Percentiles rank a stretch among this genome's conserved stretches.
Conservation (phyloP, 2,888 invertebrate species). For the Serripes groenlandicus region DNA sequence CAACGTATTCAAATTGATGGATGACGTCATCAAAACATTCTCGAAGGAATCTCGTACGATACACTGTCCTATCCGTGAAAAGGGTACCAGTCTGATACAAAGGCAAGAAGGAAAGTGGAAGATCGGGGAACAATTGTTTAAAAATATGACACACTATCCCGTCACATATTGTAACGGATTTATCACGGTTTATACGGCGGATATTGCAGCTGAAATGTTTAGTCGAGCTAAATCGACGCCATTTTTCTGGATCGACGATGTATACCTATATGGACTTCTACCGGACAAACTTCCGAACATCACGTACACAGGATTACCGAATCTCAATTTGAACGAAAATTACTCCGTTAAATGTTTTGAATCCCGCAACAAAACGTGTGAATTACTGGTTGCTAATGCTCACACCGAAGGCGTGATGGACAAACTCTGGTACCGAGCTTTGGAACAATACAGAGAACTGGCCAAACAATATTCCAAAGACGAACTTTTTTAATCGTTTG, state of each 20-base stretch:
- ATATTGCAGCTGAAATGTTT: conserved; percentile 79
- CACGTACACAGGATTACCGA: conserved; percentile 89
- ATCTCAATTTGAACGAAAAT: conserved; percentile 92
- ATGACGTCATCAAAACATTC: conserved; percentile 69
- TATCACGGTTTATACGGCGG: conserved; percentile 76
- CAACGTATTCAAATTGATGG: conserved; percentile 76
- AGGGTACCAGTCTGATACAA: conserved; percentile 75
- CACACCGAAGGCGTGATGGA: conserved; percentile 69
- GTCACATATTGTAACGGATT: conserved; percentile 84
- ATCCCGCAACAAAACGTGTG: conserved; percentile 62
- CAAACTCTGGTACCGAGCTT: conserved; percentile 70
- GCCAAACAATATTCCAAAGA: conserved; percentile 57
- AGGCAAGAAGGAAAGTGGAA: conserved; percentile 76
- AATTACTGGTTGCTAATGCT: conserved; percentile 68
- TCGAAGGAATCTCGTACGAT: conserved; percentile 67
- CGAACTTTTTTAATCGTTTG: conserved; percentile 7
- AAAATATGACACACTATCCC: conserved; percentile 78
- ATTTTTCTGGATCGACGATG: conserved; percentile 86
- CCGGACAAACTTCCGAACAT: conserved; percentile 77
- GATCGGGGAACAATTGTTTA: conserved; percentile 75
- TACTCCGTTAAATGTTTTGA: conserved; percentile 69
- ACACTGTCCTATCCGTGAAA: conserved; percentile 72
- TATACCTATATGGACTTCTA: conserved; percentile 83
- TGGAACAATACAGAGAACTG: conserved; percentile 64
- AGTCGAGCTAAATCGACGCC: conserved; percentile 78